These are phyloP conservation scores for Platycnemis pennipes DNA, from an alignment of 2,888 invertebrate genomes.

Conservation along the genomic window DNA sequence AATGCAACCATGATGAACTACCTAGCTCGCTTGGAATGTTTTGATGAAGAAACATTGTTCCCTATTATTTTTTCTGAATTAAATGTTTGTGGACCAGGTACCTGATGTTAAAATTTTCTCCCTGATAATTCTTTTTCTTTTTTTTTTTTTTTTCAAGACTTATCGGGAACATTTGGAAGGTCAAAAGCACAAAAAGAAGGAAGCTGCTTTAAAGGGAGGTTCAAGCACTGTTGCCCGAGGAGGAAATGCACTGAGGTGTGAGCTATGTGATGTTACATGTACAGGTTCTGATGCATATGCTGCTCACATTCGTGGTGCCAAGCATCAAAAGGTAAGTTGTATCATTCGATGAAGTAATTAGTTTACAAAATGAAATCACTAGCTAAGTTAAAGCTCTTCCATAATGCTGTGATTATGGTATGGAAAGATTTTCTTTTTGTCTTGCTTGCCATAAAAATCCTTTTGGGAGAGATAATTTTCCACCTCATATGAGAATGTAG, in stretches of 20 bases:
- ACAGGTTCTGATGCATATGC: conserved; percentile 99
- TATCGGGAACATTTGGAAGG: conserved; percentile 98
- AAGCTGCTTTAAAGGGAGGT: conserved; percentile 90
- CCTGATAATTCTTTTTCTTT: conserved; percentile 20
- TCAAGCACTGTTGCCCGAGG: conserved; percentile 84
- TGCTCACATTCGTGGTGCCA: conserved; percentile 97
- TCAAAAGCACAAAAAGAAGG: conserved; percentile 99
- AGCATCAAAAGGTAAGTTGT: conserved; percentile 96
- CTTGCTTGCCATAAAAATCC: too few relatives aligned
- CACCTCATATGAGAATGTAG: too few relatives aligned
- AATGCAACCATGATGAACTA: conserved; percentile 20
- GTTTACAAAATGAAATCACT: too few relatives aligned
- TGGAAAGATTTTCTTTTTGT: too few relatives aligned
- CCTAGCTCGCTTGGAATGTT: conserved; percentile 45
- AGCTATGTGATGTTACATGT: conserved; percentile 98
- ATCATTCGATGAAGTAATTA: too few relatives aligned
- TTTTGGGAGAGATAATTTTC: too few relatives aligned
- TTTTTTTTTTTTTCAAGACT: conserved; percentile 81
- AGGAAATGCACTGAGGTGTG: conserved; percentile 91
- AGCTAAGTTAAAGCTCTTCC: too few relatives aligned
- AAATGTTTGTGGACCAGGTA: neutral
- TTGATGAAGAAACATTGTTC: conserved; percentile 47
- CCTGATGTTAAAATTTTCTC: neutral
- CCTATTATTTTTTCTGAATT: conserved; percentile 41
- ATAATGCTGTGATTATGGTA: too few relatives aligned